phyloP scores from a whole-genome alignment of 2,888 invertebrate species.

The Melangyna quadrimaculata region DNA sequence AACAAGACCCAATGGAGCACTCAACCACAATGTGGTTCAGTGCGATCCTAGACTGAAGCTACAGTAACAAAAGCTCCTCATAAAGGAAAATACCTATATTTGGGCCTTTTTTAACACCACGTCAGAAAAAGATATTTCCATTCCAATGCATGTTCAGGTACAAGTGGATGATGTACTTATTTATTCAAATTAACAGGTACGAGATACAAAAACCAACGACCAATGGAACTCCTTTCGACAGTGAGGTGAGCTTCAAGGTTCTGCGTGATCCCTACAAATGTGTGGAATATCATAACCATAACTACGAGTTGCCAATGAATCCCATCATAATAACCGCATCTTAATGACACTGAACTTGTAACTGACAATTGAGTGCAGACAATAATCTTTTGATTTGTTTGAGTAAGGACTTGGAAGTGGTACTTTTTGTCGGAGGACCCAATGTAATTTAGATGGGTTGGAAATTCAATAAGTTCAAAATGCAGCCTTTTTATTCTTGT shows the following conservation, averaged over 20 bases:
- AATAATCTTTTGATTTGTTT: constrained; percentile 18
- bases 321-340: background rate
- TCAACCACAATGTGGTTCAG: background rate
- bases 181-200: constrained; percentile 13
- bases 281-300: background rate
- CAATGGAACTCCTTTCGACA: background rate
- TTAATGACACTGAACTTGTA: constrained; percentile 20
- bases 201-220: background rate
- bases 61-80: background rate
- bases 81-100: constrained; percentile 14
- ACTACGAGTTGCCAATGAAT: background rate
- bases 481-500: too few relatives aligned
- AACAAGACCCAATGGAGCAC: background rate
- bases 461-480: background rate
- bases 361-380: background rate
- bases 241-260: constrained; percentile 5
- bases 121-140: background rate
- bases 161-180: background rate
- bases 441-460: background rate
- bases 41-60: background rate
- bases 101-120: background rate
- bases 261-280: background rate
- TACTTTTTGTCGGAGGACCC: background rate
- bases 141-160: background rate
- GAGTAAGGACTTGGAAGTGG: background rate